Conservation (phyloP, 35 echinoderm and acorn worm genomes). For the Chiridota heheva region DNA sequence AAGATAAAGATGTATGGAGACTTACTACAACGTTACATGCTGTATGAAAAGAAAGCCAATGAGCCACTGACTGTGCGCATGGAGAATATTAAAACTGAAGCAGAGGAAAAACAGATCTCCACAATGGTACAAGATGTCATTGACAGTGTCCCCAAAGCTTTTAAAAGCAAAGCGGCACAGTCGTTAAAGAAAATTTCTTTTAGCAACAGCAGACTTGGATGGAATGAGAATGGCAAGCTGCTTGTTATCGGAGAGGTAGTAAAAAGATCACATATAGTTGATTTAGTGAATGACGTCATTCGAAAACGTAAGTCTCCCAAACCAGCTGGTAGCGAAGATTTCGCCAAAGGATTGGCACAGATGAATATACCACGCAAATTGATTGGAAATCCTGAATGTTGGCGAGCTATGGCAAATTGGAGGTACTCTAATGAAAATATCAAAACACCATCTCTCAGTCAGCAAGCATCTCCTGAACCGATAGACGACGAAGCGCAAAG, state of each 20-base stretch:
- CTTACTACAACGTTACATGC: not conserved
- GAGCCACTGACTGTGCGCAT: no score
- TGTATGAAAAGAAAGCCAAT: not conserved
- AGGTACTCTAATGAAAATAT: not conserved
- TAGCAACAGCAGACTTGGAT: no score
- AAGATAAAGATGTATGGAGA: not conserved
- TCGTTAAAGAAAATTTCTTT: not conserved
- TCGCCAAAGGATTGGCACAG: not conserved
- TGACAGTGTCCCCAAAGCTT: not conserved
- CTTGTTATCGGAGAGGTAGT: not conserved
- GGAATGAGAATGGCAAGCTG: not conserved
- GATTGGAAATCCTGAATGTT: not conserved
- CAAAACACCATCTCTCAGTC: not conserved
- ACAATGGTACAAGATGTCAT: not conserved
- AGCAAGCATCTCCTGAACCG: not conserved
- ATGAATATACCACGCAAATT: not conserved
- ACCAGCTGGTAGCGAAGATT: not conserved
- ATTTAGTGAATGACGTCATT: not conserved
- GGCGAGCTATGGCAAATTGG: not conserved
- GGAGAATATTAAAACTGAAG: not conserved
- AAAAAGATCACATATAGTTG: not conserved
- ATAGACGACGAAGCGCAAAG: not conserved
- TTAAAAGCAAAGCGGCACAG: not conserved
- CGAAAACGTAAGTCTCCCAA: not conserved
- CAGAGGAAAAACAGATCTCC: fast-evolving